phyloP scores from a whole-genome alignment of 92 coral and sea anemone species.

The Chrysogorgia sp. region DNA sequence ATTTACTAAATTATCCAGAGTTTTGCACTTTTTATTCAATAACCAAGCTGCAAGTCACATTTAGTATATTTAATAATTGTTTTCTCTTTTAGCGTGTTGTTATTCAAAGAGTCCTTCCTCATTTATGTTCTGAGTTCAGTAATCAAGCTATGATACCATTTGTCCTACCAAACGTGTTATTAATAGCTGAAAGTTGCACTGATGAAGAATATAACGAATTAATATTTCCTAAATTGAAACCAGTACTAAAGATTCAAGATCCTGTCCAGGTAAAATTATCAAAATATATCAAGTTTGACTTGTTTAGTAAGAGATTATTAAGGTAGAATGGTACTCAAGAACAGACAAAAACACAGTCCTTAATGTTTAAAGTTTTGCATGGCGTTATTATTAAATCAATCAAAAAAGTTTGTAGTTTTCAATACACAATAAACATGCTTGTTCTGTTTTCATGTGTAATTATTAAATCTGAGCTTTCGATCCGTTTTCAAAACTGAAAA shows the following conservation, averaged over 20 bases:
- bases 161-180: slow-evolving; percentile 88
- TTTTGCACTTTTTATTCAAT: not conserved
- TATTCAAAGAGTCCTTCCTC: slow-evolving; percentile 88
- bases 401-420: too few species aligned
- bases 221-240: slow-evolving; percentile 85
- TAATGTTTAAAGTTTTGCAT: not conserved
- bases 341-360: too few species aligned
- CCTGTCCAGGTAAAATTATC: slow-evolving; percentile 75
- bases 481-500: too few species aligned
- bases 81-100: slow-evolving; percentile 71
- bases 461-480: too few species aligned
- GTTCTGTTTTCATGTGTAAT: not conserved
- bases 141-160: slow-evolving; percentile 91
- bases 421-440: not conserved
- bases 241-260: slow-evolving; percentile 91
- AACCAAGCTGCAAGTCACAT: not conserved
- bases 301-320: not conserved
- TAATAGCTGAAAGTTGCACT: slow-evolving; percentile 90
- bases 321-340: too few species aligned
- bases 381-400: too few species aligned
- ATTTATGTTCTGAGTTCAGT: slow-evolving; percentile 87
- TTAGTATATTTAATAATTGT: not conserved
- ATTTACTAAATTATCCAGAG: too few species aligned
- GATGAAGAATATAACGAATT: slow-evolving; percentile 69
- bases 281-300: not conserved